Conservation (phyloP, 2,888 invertebrate genomes). For the Athripsodes cinereus region DNA sequence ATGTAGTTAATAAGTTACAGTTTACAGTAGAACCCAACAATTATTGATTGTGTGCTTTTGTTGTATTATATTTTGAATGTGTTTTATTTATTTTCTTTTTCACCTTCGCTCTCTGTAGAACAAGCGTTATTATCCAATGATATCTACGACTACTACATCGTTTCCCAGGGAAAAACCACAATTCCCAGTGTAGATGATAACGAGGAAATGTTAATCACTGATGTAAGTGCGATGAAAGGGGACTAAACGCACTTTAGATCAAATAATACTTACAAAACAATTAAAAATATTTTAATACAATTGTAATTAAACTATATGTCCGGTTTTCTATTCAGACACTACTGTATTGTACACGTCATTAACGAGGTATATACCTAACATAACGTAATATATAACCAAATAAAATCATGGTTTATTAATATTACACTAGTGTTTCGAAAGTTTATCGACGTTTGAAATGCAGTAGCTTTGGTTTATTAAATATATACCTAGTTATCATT, state of each 20-base stretch:
- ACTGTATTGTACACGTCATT: too few relatives aligned
- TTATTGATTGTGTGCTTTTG: background rate
- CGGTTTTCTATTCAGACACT: background rate
- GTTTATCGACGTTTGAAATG: too few relatives aligned
- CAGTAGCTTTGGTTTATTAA: too few relatives aligned
- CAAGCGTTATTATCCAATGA: slow-evolving; percentile 59
- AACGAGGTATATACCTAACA: too few relatives aligned
- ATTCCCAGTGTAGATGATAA: slow-evolving; percentile 79
- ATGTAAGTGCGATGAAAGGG: slow-evolving; percentile 53
- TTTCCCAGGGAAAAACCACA: slow-evolving; percentile 69
- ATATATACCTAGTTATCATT: too few relatives aligned
- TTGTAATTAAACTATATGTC: slow-evolving; percentile 1
- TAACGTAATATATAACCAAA: too few relatives aligned
- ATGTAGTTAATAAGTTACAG: too few relatives aligned
- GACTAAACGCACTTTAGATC: slow-evolving; percentile 21
- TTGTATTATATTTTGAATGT: background rate
- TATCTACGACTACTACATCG: slow-evolving; percentile 61
- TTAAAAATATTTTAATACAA: too few relatives aligned
- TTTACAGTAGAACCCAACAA: too few relatives aligned
- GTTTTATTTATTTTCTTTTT: background rate
- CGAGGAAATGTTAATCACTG: slow-evolving; percentile 69
- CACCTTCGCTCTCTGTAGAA: slow-evolving; percentile 1
- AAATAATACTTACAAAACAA: background rate
- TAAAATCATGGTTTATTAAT: too few relatives aligned
- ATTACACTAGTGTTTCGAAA: too few relatives aligned